Percentiles rank a stretch among this genome's conserved stretches.
Conservation (phyloP, 2,113 vertebrate species). For the Tetrao urogallus region DNA sequence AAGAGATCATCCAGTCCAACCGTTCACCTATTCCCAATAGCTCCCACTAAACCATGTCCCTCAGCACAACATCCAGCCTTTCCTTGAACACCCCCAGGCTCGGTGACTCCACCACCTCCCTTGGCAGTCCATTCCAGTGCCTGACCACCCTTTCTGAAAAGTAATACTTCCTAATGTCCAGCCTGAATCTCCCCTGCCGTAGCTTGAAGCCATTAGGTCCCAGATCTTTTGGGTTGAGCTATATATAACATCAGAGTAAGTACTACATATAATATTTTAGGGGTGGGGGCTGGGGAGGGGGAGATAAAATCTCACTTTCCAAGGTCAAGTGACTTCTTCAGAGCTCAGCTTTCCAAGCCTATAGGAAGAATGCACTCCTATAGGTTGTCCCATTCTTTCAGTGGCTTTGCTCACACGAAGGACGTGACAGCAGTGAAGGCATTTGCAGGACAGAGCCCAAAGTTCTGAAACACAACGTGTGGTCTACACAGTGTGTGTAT, state of each 20-base stretch:
- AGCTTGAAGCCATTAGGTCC: too few relatives aligned
- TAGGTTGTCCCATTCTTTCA: not conserved
- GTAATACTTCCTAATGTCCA: too few relatives aligned
- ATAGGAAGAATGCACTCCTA: accelerated
- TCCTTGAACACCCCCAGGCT: too few relatives aligned
- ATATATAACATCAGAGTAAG: not conserved
- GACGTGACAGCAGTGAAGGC: not conserved
- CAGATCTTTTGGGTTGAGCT: not conserved
- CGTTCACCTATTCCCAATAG: too few relatives aligned
- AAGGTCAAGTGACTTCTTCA: not conserved
- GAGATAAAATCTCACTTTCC: not conserved
- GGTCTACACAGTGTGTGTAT: not conserved
- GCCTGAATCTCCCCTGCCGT: too few relatives aligned
- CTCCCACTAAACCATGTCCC: too few relatives aligned
- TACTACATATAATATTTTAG: not conserved
- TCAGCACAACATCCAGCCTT: too few relatives aligned
- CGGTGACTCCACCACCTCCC: too few relatives aligned
- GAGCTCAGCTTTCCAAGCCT: not conserved
- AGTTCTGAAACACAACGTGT: not conserved
- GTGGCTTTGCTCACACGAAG: not conserved
- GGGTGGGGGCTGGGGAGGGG: not conserved
- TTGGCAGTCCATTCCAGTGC: too few relatives aligned
- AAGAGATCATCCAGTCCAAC: too few relatives aligned
- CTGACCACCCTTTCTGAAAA: too few relatives aligned
- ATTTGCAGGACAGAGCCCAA: not conserved